Percentiles rank a stretch among this genome's conserved stretches.
These are phyloP conservation scores for Muscicapa striata DNA, from an alignment of 2,797 vertebrate genomes.

Conservation along the genomic window DNA sequence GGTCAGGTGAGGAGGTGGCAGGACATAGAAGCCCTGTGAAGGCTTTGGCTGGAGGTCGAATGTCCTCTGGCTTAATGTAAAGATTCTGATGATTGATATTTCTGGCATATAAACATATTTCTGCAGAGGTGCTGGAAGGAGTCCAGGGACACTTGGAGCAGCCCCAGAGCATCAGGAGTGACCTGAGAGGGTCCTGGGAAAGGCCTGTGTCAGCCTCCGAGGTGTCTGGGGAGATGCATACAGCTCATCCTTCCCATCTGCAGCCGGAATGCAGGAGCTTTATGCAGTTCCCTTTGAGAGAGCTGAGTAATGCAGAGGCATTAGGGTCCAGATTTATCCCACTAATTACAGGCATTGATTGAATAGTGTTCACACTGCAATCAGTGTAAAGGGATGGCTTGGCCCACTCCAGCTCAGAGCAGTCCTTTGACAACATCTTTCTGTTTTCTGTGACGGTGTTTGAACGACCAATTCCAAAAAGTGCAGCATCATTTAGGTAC, in stretches of 20 bases:
- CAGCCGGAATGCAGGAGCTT: neutral
- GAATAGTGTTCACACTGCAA: neutral
- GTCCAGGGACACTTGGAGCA: neutral
- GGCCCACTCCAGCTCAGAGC: neutral
- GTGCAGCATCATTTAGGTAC: neutral
- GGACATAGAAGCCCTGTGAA: neutral
- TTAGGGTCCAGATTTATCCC: neutral
- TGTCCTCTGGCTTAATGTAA: neutral
- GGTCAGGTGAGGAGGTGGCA: neutral
- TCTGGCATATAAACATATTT: neutral
- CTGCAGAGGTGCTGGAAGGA: neutral
- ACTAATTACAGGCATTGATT: neutral
- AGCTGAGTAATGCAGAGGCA: slow-evolving; percentile 26
- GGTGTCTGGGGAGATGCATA: neutral
- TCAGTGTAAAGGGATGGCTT: neutral
- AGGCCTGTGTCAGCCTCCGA: neutral
- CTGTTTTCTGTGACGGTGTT: neutral
- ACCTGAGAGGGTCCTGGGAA: neutral
- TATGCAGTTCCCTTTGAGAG: neutral
- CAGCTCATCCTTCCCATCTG: rapidly evolving
- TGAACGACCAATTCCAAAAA: neutral
- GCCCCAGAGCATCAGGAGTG: neutral
- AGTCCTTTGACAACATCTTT: neutral
- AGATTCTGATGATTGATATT: neutral
- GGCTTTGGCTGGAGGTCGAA: neutral